A percentile compares a stretch with the other conserved stretches of the same genome.
Conservation (phyloP, 2,113 vertebrate species). For the Microcebus tavaratra region DNA sequence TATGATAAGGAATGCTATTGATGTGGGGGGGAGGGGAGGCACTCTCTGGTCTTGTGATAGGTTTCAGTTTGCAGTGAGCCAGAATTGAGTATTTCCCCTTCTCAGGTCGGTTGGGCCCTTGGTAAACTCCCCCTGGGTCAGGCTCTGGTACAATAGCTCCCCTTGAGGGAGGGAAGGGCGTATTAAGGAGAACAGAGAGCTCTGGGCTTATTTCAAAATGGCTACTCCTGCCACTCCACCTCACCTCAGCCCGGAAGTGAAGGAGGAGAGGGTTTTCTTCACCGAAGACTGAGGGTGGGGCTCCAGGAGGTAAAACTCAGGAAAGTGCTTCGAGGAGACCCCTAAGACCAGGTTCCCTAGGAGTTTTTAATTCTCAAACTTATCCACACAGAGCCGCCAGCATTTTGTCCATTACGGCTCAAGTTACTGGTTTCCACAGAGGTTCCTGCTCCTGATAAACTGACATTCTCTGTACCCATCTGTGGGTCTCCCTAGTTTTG, state of each 20-base stretch:
- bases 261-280: too few relatives aligned
- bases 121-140: slow-evolving; percentile 27
- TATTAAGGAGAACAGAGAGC: background rate
- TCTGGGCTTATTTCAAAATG: background rate
- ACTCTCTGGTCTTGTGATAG: background rate
- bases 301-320: background rate
- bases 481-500: background rate
- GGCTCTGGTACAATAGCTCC: background rate
- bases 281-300: too few relatives aligned
- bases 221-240: background rate
- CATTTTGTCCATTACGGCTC: background rate
- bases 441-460: background rate
- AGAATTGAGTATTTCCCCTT: background rate
- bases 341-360: rapidly evolving
- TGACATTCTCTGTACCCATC: background rate
- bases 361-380: background rate
- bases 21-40: background rate
- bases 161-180: background rate
- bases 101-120: background rate
- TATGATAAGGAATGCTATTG: too few relatives aligned
- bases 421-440: background rate
- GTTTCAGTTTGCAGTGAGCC: background rate
- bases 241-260: too few relatives aligned
- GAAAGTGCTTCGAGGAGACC: background rate
- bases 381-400: background rate